phyloP scores from a whole-genome alignment of 2,113 vertebrate species.

The Marcusenius ussheri region DNA sequence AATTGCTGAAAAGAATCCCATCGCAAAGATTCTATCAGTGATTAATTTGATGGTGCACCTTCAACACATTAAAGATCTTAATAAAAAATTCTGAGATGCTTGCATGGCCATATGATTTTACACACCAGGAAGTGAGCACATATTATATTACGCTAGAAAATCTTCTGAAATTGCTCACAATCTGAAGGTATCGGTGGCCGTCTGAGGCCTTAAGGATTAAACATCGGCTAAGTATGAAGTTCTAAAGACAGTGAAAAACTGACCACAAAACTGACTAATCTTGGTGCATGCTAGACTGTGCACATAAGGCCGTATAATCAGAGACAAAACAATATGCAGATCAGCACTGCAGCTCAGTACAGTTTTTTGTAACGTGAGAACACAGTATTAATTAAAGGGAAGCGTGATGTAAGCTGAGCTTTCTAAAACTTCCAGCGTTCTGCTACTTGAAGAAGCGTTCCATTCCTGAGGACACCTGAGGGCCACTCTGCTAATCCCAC shows the following conservation, averaged over 20 bases:
- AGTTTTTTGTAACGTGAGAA: neutral
- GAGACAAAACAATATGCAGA: neutral
- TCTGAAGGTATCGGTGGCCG: neutral
- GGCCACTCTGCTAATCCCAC: neutral
- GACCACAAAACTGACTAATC: neutral
- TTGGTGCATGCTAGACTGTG: neutral
- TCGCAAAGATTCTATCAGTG: neutral
- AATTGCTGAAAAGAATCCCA: neutral
- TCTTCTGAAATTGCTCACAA: neutral
- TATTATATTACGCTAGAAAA: neutral
- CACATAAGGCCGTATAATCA: neutral
- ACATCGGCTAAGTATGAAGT: neutral
- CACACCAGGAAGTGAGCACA: neutral
- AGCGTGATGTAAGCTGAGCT: neutral
- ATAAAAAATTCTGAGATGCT: neutral
- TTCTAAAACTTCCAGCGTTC: neutral
- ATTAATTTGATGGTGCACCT: neutral
- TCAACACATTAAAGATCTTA: neutral
- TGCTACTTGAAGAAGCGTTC: neutral
- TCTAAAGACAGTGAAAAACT: neutral
- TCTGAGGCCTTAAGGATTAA: neutral
- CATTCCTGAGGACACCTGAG: neutral
- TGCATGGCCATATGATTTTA: neutral
- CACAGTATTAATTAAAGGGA: neutral
- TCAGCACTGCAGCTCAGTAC: neutral